Base-by-base conservation (phyloP, 2,888 invertebrate genomes). In the Melipona bicolor region DNA sequence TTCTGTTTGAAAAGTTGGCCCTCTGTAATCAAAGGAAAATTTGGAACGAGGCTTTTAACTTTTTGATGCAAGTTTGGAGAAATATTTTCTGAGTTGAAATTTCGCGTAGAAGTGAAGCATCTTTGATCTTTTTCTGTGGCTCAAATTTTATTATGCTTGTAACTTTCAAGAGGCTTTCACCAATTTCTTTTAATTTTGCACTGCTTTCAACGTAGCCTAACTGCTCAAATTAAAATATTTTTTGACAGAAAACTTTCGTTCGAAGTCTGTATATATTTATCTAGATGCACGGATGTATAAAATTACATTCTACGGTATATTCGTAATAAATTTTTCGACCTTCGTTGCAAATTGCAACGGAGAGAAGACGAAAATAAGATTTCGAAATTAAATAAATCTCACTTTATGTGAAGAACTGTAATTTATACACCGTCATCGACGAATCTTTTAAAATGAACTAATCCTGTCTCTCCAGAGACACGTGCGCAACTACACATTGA, bases 311-410 rank as follows among this genome's bases (percentile, higher is more conserved):
- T 1, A 36, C 36, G 36, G 9, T 36, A 36, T 9, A 1, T 9
- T 5, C 5, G 5, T n/a, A 24, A 59, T n/a, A 4, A 4, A 59
- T 5, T 59, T n/a, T 15, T 56, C 56, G 13, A n/a, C n/a, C n/a
- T n/a, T n/a, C 5, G 5, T 56, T 1, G 15, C 13, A n/a, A 5
- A 2, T 13, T 2, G 2, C 15, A n/a, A 15, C 15, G 9, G 5
- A 56, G 13, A n/a, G 56, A 56, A 13, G 56, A 5, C 2, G n/a
- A 5, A n/a, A 56, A n/a, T 13, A n/a, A 56, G 27, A 4, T n/a
- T 0, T 9, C 15, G 1, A n/a, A n/a, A n/a, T n/a, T 5, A 15
- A 13, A 5, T n/a, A 13, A 0, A 5, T 56, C n/a, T 56, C 15
- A 1, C n/a, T 13, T n/a, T 13, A 56, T 15, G 13, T 9, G n/a